Evolutionary conservation across 2,888 invertebrate genomes (phyloP), one percentile per base, ranked within the genome.

Genomic region (Apamea sordens): DNA sequence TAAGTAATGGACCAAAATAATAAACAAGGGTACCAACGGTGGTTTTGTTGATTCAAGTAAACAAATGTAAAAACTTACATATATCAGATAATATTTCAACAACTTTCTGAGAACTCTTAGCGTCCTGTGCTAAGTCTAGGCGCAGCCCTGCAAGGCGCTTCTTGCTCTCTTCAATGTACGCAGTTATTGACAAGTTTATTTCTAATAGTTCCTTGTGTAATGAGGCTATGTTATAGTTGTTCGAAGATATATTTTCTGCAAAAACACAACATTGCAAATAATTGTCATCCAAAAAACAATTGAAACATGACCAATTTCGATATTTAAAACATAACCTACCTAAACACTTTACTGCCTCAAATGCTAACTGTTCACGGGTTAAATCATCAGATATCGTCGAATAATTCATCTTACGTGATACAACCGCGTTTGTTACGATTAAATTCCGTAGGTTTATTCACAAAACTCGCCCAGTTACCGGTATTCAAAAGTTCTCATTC

Each of bases 271-370:
- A 82, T 59, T 80, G 36, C 15, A 79, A 78, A 32, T 68, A 76
- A 36, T 82, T 87, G 83, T 87, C 89, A 90, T 75, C 79, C 61
- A 78, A 82, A 89, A 94, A 94, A 94, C 93, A 94, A 93, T 86
- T 92, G 95, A 95, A 93, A 84, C 86, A 79, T 83, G 88, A 86
- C 83, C 86, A 89, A 89, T 89, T 95, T 95, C 95, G 88, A 95
- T 91, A 92, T 95, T 94, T 92, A 90, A 95, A 95, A 93, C 91
- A 93, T 96, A 95, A 96, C 96, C 95, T 95, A 97, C 96, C 92
- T 90, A 96, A 83, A 93, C 94, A 95, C 92, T 94, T 94, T 83
- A 94, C 93, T 86, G 94, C 92, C 89, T 95, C 94, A 84, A 91
- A 92, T 86, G 95, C 94, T 89, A 96, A 93, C 90, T 94, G 90